Conservation (phyloP, 2,113 vertebrate genomes). For the Petrocephalus zakoni region DNA sequence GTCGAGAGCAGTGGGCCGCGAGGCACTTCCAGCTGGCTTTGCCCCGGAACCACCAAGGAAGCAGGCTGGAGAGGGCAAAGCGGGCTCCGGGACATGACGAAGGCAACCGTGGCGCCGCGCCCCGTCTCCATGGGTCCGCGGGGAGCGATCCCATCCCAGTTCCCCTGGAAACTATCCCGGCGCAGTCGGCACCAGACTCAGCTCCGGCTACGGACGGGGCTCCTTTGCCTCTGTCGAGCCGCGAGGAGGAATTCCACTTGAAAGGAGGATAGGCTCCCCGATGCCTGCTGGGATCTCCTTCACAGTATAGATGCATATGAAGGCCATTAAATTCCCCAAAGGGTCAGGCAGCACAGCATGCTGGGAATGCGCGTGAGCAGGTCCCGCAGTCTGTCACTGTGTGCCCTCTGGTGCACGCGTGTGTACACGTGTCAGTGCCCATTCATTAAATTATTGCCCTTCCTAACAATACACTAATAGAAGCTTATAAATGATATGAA, state of each 20-base stretch:
- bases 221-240: not conserved
- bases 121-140: not conserved
- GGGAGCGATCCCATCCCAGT: not conserved
- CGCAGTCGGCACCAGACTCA: not conserved
- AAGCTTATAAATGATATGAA: not conserved
- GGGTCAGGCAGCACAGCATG: not conserved
- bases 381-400: not conserved
- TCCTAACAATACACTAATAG: not conserved
- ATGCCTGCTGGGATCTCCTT: not conserved
- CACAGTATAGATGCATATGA: not conserved
- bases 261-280: not conserved
- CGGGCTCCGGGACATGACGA: not conserved
- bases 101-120: not conserved
- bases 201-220: not conserved
- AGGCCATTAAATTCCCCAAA: not conserved
- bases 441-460: not conserved
- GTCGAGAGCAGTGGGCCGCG: slow-evolving; percentile 20
- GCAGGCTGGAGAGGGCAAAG: not conserved
- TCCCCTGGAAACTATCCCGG: not conserved
- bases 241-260: not conserved
- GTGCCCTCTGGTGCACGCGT: not conserved
- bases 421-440: not conserved
- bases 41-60: not conserved
- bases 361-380: not conserved
- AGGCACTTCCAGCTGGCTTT: not conserved